A percentile compares a stretch with the other conserved stretches of the same genome.
Evolutionary conservation across 2,113 vertebrate species (phyloP).

Genomic region (Eulemur macaco): DNA sequence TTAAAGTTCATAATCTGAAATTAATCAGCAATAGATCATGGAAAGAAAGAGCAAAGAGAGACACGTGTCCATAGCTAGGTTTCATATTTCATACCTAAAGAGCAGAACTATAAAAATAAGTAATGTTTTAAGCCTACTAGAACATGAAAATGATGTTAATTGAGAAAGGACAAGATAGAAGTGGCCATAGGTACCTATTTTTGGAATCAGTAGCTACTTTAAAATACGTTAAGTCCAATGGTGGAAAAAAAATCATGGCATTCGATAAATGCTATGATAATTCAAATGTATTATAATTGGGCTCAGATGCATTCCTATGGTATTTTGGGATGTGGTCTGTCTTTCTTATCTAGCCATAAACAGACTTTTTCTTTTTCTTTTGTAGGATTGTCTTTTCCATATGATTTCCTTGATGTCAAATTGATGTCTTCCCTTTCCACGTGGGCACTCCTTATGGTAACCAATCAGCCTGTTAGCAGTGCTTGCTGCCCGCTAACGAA

Average conservation of each 20-base stretch:
- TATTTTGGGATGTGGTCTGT: not conserved
- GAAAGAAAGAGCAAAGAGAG: constrained; percentile 69
- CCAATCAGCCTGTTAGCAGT: not conserved
- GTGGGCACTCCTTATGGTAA: not conserved
- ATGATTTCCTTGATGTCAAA: not conserved
- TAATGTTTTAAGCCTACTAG: constrained; percentile 45
- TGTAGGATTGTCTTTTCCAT: not conserved
- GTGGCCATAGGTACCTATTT: constrained; percentile 26
- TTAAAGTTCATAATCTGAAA: constrained; percentile 74
- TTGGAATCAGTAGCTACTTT: constrained; percentile 24
- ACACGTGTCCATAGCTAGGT: constrained; percentile 30
- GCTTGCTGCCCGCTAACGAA: not conserved
- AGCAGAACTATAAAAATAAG: constrained; percentile 72
- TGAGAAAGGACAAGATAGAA: constrained; percentile 47
- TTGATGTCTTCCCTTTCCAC: not conserved
- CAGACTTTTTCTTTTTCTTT: not conserved
- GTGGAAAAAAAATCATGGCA: not conserved
- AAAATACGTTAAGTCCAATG: constrained; percentile 11
- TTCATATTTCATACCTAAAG: constrained; percentile 70
- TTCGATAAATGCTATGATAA: not conserved
- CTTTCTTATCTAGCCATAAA: not conserved
- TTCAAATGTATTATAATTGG: not conserved
- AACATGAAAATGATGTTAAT: constrained; percentile 45
- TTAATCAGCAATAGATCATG: constrained; percentile 66
- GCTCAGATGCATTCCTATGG: not conserved